Percentiles rank a stretch among this genome's conserved stretches.
Evolutionary conservation across 2,888 invertebrate genomes (phyloP).

Genomic region (Cartodere bifasciata): DNA sequence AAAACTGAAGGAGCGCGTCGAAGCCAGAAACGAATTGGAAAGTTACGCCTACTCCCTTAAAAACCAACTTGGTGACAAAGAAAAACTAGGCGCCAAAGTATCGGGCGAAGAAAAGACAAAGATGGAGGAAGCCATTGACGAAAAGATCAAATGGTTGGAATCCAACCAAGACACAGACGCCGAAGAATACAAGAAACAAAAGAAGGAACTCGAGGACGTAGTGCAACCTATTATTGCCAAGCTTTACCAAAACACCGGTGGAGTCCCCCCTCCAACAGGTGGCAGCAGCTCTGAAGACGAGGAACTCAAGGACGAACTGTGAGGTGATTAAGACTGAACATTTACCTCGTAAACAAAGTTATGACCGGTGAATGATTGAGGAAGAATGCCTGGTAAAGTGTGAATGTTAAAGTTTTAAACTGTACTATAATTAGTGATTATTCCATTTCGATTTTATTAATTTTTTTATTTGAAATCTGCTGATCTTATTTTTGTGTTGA

Average conservation of each 20-base stretch:
- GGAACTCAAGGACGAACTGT: conserved; percentile 78
- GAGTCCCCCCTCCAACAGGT: conserved; percentile 56
- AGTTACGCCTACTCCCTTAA: conserved; percentile 95
- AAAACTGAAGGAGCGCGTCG: conserved; percentile 89
- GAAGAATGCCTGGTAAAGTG: conserved; percentile 4
- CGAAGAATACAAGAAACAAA: conserved; percentile 87
- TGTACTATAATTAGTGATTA: conserved; percentile 5
- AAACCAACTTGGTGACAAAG: conserved; percentile 93
- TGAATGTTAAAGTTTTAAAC: conserved; percentile 5
- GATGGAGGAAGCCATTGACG: conserved; percentile 92
- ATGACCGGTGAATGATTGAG: conserved; percentile 12
- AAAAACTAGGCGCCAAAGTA: conserved; percentile 86
- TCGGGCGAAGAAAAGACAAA: conserved; percentile 84
- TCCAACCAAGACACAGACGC: conserved; percentile 86
- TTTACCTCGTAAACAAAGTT: conserved; percentile 4
- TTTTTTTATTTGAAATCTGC: conserved; percentile 8
- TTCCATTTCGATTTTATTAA: conserved; percentile 10
- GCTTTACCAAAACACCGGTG: conserved; percentile 80
- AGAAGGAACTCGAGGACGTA: conserved; percentile 87
- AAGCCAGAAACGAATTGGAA: conserved; percentile 93
- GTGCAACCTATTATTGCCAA: conserved; percentile 97
- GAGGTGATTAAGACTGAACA: conserved; percentile 31
- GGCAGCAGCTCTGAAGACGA: conserved; percentile 56
- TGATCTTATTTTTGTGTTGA: conserved; percentile 9
- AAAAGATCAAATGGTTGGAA: conserved; percentile 96